Percentiles rank a stretch among this genome's conserved stretches.
These are phyloP conservation scores for Peromyscus attwateri DNA, from an alignment of 2,797 vertebrate genomes.

Conservation along the genomic window DNA sequence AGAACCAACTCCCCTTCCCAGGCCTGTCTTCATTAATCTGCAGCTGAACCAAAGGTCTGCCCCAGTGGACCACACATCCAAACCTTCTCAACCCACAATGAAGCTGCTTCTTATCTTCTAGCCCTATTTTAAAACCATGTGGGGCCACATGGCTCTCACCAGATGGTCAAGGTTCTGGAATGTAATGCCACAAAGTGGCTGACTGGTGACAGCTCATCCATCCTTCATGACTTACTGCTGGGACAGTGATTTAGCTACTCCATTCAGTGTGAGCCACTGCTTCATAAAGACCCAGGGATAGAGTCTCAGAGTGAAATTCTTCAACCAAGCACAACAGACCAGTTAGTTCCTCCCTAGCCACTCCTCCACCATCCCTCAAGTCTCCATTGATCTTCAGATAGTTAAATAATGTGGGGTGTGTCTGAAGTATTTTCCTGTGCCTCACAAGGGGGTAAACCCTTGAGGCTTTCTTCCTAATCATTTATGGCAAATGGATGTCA, in stretches of 20 bases:
- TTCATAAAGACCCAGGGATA: background rate
- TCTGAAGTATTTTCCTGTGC: no score
- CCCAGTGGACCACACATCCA: background rate
- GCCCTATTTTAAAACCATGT: background rate
- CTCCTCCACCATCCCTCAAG: no score
- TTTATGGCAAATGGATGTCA: no score
- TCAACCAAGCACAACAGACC: no score
- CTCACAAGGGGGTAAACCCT: no score
- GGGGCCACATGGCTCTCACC: background rate
- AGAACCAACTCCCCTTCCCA: background rate
- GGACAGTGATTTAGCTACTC: background rate
- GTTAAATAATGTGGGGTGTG: no score
- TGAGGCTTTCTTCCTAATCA: no score
- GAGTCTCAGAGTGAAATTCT: background rate
- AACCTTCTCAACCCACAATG: background rate
- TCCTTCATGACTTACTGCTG: background rate
- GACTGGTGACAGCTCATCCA: background rate
- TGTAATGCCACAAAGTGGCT: background rate
- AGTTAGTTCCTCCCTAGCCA: background rate
- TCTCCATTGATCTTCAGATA: background rate
- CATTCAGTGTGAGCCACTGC: background rate
- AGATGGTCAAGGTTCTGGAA: background rate
- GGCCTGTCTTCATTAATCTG: background rate
- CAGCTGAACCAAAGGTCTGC: background rate
- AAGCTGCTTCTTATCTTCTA: background rate